Base-by-base conservation (phyloP, 64 coral and sea anemone species). In the Actinia equina region DNA sequence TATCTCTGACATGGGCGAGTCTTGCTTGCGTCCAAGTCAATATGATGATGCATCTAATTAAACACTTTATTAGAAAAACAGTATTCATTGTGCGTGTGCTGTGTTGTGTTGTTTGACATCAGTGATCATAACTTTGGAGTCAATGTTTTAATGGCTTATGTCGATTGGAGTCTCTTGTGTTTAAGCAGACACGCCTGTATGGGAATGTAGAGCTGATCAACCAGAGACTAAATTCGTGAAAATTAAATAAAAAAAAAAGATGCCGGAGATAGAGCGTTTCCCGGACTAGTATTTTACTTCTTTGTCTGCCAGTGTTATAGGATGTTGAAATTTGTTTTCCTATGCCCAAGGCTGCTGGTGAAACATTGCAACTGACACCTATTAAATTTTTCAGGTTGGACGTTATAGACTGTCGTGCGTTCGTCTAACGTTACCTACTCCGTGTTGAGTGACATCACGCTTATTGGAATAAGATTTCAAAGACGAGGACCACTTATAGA, bases 371-470 rank as follows among this genome's bases (percentile, higher is more conserved):
- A 81, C 78, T 81, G 78, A 81, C 49, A 81, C 78, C 49, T 52
- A 52, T 49, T 49, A 81, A 81, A 81, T 44, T 81, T 37, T 81
- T 44, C 78, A 81, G 78, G 78, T 81, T 81, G 78, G 45, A 18
- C 43, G 43, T 44, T 81, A 81, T 79, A 79, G 44, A 79, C 77
- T 79, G 62, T 52, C 78, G 78, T 49, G 78, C 78, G 9, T 44
- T 49, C 78, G 49, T 81, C 78, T 81, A 49, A 81, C 78, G 49
- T 81, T 81, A 81, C 78, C 45, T 52, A 51, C 19, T 9, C 16
- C 44, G 42, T 52, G 78, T 81, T 81, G 78, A 81, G 42, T 81
- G 78, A 81, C 78, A 81, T 81, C 78, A 81, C 78, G 19, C 78
- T 49, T n/a, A 81, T 22, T 49, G 78, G 78, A 81, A 49, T 81